Conservation (phyloP, 2,888 invertebrate species). For the Spatulosminthurus flaviceps region DNA sequence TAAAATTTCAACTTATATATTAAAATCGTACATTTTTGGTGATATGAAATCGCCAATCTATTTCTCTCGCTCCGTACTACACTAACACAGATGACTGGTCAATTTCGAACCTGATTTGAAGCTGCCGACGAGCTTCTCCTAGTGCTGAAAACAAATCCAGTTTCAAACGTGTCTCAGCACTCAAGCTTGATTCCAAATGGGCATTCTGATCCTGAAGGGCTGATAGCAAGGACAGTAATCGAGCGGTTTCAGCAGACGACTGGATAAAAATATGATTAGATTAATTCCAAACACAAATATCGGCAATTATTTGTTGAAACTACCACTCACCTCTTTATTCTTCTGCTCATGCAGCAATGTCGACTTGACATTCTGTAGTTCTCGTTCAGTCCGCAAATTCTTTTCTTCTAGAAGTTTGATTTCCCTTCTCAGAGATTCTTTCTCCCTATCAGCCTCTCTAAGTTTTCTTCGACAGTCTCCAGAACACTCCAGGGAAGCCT, state of each 20-base stretch:
- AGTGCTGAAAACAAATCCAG: constrained; percentile 97
- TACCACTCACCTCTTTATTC: constrained; percentile 60
- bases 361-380: constrained; percentile 63
- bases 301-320: background rate
- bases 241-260: constrained; percentile 72
- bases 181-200: constrained; percentile 91
- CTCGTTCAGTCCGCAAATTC: constrained; percentile 60
- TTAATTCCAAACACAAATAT: background rate
- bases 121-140: constrained; percentile 90
- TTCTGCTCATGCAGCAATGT: constrained; percentile 63
- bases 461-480: constrained; percentile 63
- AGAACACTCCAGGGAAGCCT: constrained; percentile 63
- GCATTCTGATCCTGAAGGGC: constrained; percentile 89
- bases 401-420: constrained; percentile 61
- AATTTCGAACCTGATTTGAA: constrained; percentile 66
- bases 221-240: constrained; percentile 80
- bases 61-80: too few relatives aligned
- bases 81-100: background rate
- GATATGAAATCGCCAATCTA: too few relatives aligned
- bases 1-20: constrained; percentile 61
- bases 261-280: constrained; percentile 23
- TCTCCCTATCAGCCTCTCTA: constrained; percentile 62
- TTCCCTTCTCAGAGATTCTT: constrained; percentile 60
- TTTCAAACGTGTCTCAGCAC: constrained; percentile 96
- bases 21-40: too few relatives aligned